Evolutionary conservation across 2,797 vertebrate genomes (phyloP).

Genomic region (Gouania willdenowi): DNA sequence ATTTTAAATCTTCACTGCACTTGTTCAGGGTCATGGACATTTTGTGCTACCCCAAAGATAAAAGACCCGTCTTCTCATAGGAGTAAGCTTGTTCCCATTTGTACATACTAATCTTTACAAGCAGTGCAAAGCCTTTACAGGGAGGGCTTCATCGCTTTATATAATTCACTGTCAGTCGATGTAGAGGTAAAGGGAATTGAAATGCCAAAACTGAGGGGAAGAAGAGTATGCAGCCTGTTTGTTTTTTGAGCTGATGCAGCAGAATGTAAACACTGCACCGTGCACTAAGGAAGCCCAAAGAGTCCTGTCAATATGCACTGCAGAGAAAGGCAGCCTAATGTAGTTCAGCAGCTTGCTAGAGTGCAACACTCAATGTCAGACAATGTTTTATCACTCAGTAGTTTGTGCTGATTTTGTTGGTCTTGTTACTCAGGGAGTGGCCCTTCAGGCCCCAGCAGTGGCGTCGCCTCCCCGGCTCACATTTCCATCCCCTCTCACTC

Average conservation of each 20-base stretch:
- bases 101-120: neutral
- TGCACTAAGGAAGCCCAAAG: conserved; percentile 43
- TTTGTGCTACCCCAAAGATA: too few relatives aligned
- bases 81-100: too few relatives aligned
- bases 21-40: too few relatives aligned
- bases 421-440: conserved; percentile 81
- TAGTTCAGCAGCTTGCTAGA: neutral
- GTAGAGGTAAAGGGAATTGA: conserved; percentile 19
- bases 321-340: conserved; percentile 33
- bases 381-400: neutral
- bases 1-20: too few relatives aligned
- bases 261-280: conserved; percentile 49
- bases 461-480: conserved; percentile 89
- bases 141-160: neutral
- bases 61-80: too few relatives aligned
- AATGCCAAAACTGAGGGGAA: conserved; percentile 12
- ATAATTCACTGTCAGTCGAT: neutral
- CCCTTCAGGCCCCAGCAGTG: conserved; percentile 92
- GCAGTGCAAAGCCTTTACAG: neutral
- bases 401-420: neutral
- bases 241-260: conserved; percentile 55
- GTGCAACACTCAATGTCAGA: neutral
- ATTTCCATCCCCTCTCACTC: conserved; percentile 91
- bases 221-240: conserved; percentile 32
- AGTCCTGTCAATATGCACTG: conserved; percentile 40